phyloP scores from a whole-genome alignment of 2,888 invertebrate species.

The Mayetiola destructor region DNA sequence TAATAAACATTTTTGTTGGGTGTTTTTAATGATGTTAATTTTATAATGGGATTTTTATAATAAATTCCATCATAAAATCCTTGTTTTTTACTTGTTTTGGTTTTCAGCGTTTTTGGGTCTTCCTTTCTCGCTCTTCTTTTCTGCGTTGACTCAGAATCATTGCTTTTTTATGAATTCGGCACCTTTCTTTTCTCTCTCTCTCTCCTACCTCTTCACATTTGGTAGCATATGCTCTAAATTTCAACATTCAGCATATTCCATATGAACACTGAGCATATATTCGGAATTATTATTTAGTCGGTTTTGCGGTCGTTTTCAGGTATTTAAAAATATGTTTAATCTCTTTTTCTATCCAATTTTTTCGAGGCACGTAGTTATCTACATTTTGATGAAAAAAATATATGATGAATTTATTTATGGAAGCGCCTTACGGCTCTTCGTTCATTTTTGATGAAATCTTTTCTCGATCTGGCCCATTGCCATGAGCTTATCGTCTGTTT shows the following conservation, averaged over 20 bases:
- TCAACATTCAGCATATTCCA: constrained; percentile 6
- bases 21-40: constrained; percentile 8
- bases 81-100: neutral
- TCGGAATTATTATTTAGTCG: constrained; percentile 5
- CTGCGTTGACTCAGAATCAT: neutral
- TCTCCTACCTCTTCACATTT: too few species aligned
- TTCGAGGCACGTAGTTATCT: too few species aligned
- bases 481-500: too few species aligned
- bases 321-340: constrained; percentile 8
- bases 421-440: too few species aligned
- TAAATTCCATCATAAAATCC: neutral
- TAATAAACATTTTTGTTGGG: constrained; percentile 7
- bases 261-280: too few species aligned
- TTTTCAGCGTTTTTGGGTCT: neutral
- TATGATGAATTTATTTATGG: too few species aligned
- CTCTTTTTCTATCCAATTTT: neutral
- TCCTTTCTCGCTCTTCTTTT: neutral
- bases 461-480: too few species aligned
- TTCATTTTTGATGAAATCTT: too few species aligned
- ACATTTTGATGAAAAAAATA: too few species aligned
- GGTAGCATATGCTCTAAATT: constrained; percentile 5
- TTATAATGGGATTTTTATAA: constrained; percentile 1
- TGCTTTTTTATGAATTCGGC: too few species aligned
- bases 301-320: constrained; percentile 4
- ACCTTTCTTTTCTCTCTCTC: too few species aligned